Evolutionary conservation across 2,888 invertebrate species (phyloP).

Genomic region (Eupeodes latifasciatus): DNA sequence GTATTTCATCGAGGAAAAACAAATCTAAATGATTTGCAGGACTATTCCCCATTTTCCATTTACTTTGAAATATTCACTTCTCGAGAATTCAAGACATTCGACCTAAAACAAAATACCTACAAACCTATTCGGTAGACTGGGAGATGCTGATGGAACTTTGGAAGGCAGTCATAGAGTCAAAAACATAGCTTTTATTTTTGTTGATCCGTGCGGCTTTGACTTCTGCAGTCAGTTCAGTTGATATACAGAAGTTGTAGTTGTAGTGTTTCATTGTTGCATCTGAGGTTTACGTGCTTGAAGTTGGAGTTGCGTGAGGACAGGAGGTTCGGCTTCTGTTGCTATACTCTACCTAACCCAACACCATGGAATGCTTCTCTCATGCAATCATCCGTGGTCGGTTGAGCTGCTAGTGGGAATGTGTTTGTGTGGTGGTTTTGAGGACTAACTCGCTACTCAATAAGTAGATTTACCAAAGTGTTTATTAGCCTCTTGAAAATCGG

Average conservation of each 20-base stretch:
- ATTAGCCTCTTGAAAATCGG: conserved; percentile 44
- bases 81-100: conserved; percentile 12
- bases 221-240: conserved; percentile 2
- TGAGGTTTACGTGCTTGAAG: conserved; percentile 22
- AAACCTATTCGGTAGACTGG: background rate
- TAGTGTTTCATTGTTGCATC: conserved; percentile 40
- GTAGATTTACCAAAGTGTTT: conserved; percentile 50
- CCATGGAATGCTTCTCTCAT: conserved; percentile 37
- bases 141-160: conserved; percentile 28
- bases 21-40: conserved; percentile 5
- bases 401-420: conserved; percentile 7
- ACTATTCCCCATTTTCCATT: background rate
- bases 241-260: too few species aligned
- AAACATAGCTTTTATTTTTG: conserved; percentile 1
- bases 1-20: conserved; percentile 15
- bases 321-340: background rate
- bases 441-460: conserved; percentile 30
- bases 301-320: conserved; percentile 52
- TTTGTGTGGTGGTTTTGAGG: conserved; percentile 20
- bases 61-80: background rate
- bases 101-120: background rate
- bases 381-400: conserved; percentile 45
- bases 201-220: conserved; percentile 39
- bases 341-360: too few species aligned
- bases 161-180: conserved; percentile 54